Evolutionary conservation across 2,888 invertebrate species (phyloP).

Genomic region (Azorinus chamasolen): DNA sequence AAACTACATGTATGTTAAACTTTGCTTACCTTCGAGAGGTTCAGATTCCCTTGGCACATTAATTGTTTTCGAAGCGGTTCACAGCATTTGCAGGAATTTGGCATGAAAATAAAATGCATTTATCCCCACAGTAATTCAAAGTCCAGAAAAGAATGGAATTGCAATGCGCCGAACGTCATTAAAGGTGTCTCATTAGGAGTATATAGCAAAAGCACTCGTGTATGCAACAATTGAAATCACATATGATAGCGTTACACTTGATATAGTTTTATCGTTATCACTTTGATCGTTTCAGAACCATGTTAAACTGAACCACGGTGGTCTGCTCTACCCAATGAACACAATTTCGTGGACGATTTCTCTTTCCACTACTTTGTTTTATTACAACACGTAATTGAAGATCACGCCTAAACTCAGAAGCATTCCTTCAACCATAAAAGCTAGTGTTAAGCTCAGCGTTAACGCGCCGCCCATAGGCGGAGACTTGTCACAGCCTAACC

Average conservation of each 20-base stretch:
- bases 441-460: conserved; percentile 32
- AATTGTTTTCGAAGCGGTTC: no score
- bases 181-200: conserved; percentile 3
- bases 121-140: no score
- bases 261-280: conserved; percentile 49
- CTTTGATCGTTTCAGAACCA: conserved; percentile 40
- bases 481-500: conserved; percentile 3
- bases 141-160: no score
- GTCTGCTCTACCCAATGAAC: conserved; percentile 58
- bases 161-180: neutral
- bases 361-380: conserved; percentile 69
- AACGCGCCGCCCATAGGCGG: conserved; percentile 45
- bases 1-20: no score
- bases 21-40: no score
- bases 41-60: no score
- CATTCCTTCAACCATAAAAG: conserved; percentile 64
- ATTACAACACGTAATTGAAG: conserved; percentile 63
- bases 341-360: conserved; percentile 68
- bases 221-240: conserved; percentile 39
- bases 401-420: conserved; percentile 63
- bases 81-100: no score
- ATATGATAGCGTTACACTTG: conserved; percentile 59
- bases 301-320: conserved; percentile 50
- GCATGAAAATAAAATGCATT: no score
- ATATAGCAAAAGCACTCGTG: conserved; percentile 10